A percentile compares a stretch with the other conserved stretches of the same genome.
Evolutionary conservation across 2,113 vertebrate species (phyloP).

Genomic region (Barnardius zonarius): DNA sequence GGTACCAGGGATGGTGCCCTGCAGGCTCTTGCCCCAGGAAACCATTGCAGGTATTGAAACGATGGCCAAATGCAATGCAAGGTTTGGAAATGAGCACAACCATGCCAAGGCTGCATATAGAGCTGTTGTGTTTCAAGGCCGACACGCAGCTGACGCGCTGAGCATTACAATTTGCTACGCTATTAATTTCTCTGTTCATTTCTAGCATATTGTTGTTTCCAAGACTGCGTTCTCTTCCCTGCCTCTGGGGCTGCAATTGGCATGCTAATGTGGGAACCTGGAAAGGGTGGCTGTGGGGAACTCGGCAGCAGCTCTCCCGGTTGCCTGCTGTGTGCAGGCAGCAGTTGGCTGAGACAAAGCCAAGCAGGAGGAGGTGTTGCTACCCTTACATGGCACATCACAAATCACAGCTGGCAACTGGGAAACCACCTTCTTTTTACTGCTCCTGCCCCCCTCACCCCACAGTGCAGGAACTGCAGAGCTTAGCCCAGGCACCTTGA

Average conservation of each 20-base stretch:
- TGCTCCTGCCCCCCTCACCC: background rate
- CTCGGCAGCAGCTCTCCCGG: background rate
- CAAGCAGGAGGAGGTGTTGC: background rate
- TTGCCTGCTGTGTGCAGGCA: background rate
- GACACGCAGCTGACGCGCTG: background rate
- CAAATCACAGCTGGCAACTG: background rate
- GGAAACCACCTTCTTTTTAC: background rate
- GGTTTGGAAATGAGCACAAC: background rate
- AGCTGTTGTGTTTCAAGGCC: background rate
- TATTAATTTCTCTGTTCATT: constrained; percentile 28
- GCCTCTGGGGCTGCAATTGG: constrained; percentile 32
- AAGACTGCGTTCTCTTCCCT: background rate
- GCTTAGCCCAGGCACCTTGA: background rate
- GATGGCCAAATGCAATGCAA: background rate
- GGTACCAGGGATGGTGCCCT: background rate
- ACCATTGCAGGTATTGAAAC: background rate
- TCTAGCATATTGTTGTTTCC: background rate
- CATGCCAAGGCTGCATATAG: background rate
- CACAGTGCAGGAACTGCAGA: background rate
- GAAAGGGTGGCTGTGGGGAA: background rate
- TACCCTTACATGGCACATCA: background rate
- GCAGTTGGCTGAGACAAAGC: constrained; percentile 4
- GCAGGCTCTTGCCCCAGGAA: background rate
- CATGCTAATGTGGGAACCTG: constrained; percentile 9
- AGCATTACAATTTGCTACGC: background rate